phyloP scores from a whole-genome alignment of 2,888 invertebrate genomes.

The Cordilura impudica region DNA sequence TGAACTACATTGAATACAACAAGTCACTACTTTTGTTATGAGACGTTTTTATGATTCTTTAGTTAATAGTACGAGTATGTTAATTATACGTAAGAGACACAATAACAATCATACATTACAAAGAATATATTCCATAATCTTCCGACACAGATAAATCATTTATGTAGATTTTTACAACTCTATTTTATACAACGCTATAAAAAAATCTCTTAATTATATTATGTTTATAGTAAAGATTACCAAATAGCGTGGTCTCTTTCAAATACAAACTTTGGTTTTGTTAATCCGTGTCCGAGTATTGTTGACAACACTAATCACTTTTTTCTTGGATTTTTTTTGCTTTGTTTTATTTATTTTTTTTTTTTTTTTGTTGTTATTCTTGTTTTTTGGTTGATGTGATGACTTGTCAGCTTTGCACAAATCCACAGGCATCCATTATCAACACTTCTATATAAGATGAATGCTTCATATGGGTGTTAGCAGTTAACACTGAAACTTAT shows the following conservation, averaged over 20 bases:
- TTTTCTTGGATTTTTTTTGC: not conserved
- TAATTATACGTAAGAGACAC: not conserved
- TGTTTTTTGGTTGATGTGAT: not conserved
- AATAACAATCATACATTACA: not conserved
- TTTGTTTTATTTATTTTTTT: too few species aligned
- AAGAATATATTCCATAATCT: not conserved
- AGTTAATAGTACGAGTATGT: not conserved
- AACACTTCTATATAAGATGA: not conserved
- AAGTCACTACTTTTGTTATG: not conserved
- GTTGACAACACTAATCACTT: slow-evolving; percentile 24
- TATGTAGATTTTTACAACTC: too few species aligned
- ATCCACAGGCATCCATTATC: slow-evolving; percentile 16
- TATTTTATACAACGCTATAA: too few species aligned
- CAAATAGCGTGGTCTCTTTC: not conserved
- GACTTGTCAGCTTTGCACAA: slow-evolving; percentile 4
- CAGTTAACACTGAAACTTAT: not conserved
- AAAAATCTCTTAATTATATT: too few species aligned
- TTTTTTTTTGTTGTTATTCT: too few species aligned
- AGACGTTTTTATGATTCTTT: not conserved
- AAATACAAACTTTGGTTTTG: not conserved
- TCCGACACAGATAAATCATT: too few species aligned
- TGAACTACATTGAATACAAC: not conserved
- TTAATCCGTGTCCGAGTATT: not conserved
- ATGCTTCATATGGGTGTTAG: not conserved
- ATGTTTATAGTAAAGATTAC: not conserved